Conservation (phyloP, 2,797 vertebrate genomes). For the Hyperoplus immaculatus region DNA sequence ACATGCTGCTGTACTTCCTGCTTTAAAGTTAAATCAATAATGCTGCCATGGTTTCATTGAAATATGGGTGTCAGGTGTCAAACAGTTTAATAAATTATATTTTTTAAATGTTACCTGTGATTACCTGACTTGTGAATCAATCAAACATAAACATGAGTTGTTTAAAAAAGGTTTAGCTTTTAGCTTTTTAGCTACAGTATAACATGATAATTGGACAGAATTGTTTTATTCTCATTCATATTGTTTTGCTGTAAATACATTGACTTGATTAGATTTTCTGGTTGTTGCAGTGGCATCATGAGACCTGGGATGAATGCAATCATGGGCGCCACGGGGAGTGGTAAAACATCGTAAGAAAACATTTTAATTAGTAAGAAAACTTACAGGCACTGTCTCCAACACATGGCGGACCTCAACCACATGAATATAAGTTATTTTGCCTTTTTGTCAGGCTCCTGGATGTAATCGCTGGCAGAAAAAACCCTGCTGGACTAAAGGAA, state of each 20-base stretch:
- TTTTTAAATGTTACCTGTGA: background rate
- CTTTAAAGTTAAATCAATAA: background rate
- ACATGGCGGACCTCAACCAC: background rate
- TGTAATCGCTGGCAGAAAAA: slow-evolving; percentile 85
- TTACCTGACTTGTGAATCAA: background rate
- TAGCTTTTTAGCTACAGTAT: background rate
- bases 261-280: background rate
- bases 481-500: slow-evolving; percentile 81
- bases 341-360: slow-evolving; percentile 88
- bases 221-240: background rate
- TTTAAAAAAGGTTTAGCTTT: background rate
- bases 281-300: slow-evolving; percentile 86
- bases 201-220: background rate
- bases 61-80: background rate
- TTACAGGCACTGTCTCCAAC: background rate
- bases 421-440: background rate
- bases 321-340: slow-evolving; percentile 88
- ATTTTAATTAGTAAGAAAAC: background rate
- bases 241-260: background rate
- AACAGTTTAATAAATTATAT: background rate
- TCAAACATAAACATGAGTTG: background rate
- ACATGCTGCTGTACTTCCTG: background rate
- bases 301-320: slow-evolving; percentile 88
- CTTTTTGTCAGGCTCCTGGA: slow-evolving; percentile 80
- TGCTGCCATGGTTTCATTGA: background rate